Conservation (phyloP, 2,888 invertebrate genomes). For the Sminthurides aquaticus region DNA sequence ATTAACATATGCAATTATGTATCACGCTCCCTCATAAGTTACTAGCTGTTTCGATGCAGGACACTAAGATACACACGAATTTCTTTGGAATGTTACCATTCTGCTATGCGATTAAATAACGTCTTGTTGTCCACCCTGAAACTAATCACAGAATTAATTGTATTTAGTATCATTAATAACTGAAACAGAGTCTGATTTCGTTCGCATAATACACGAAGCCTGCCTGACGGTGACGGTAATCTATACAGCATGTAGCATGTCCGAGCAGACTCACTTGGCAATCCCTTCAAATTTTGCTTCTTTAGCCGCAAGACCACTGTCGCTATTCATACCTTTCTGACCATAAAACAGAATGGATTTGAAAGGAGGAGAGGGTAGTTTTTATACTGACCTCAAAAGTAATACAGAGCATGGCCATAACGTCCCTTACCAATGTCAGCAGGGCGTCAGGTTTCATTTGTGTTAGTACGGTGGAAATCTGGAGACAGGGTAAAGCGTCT, state of each 20-base stretch:
- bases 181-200: constrained; percentile 44
- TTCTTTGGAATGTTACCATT: no score
- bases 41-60: no score
- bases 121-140: constrained; percentile 62
- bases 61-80: no score
- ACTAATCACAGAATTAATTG: no score
- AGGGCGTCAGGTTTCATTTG: constrained; percentile 51
- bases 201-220: constrained; percentile 15
- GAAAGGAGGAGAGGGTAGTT: no score
- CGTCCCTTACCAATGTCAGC: constrained; percentile 59
- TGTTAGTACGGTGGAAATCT: constrained; percentile 59
- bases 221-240: no score
- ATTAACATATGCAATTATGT: no score
- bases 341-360: constrained; percentile 41
- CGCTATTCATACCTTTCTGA: constrained; percentile 77
- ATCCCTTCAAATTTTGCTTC: constrained; percentile 82
- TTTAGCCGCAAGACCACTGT: constrained; percentile 69
- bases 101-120: constrained; percentile 57
- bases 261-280: constrained; percentile 56
- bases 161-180: no score
- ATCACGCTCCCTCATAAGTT: no score
- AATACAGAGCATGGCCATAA: background rate
- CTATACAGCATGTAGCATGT: constrained; percentile 5
- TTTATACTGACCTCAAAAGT: background rate
- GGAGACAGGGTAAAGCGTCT: constrained; percentile 47